These are phyloP conservation scores for Tortrix viridana DNA, from an alignment of 2,888 invertebrate species.

Conservation along the genomic window DNA sequence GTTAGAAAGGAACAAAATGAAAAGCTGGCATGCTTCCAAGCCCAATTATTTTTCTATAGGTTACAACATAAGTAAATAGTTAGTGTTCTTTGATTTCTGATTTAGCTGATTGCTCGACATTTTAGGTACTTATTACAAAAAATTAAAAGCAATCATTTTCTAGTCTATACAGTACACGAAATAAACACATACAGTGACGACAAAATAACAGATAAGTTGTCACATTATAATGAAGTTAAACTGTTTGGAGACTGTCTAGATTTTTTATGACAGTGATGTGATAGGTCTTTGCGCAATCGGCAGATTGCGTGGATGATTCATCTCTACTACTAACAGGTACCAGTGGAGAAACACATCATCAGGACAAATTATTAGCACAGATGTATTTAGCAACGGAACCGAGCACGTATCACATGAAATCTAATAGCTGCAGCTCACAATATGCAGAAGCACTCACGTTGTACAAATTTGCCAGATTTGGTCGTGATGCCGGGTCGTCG, in stretches of 20 bases:
- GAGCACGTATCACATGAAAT: slow-evolving; percentile 23
- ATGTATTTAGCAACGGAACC: slow-evolving; percentile 8
- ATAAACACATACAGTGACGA: too few species aligned
- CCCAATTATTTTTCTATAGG: too few species aligned
- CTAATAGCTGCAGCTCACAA: slow-evolving; percentile 24
- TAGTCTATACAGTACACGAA: too few species aligned
- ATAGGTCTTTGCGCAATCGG: slow-evolving; percentile 11
- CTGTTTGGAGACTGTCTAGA: not conserved
- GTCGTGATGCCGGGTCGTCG: slow-evolving; percentile 93
- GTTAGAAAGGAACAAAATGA: too few species aligned
- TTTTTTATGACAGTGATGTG: slow-evolving; percentile 15
- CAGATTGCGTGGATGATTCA: slow-evolving; percentile 32
- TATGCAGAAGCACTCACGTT: slow-evolving; percentile 88
- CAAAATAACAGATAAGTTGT: too few species aligned
- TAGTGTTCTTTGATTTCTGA: too few species aligned
- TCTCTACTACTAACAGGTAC: slow-evolving; percentile 20
- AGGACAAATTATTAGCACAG: slow-evolving; percentile 6
- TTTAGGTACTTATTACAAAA: too few species aligned
- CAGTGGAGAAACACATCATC: slow-evolving; percentile 12
- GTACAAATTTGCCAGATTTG: slow-evolving; percentile 95
- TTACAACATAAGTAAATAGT: too few species aligned
- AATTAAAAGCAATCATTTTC: too few species aligned
- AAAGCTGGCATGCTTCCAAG: too few species aligned
- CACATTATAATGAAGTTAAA: too few species aligned
- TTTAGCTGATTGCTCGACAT: too few species aligned